phyloP scores from a whole-genome alignment of 1,140 invertebrate genomes.

The Platyura marginata region DNA sequence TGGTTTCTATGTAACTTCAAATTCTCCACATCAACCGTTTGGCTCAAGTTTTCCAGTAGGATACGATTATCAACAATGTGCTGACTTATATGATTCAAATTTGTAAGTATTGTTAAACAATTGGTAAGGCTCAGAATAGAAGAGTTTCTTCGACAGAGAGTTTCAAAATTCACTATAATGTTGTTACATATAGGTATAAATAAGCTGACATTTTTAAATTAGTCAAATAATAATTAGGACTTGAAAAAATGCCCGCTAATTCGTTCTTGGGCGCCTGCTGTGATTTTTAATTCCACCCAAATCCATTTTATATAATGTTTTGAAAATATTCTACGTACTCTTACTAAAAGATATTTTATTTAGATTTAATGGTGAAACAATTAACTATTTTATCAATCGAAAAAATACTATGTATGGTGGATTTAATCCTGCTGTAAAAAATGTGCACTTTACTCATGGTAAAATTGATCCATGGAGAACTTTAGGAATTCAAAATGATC shows the following conservation, averaged over 20 bases:
- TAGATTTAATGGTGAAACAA: conserved; percentile 28
- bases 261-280: too few relatives aligned
- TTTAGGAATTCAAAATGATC: conserved; percentile 31
- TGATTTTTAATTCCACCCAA: too few relatives aligned
- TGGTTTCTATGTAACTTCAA: conserved; percentile 61
- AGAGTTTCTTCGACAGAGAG: background rate
- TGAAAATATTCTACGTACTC: too few relatives aligned
- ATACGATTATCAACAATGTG: conserved; percentile 44
- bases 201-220: too few relatives aligned
- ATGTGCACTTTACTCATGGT: conserved; percentile 44
- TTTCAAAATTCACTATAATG: too few relatives aligned
- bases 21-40: conserved; percentile 39
- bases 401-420: conserved; percentile 42
- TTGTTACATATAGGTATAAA: too few relatives aligned
- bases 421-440: conserved; percentile 30
- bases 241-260: too few relatives aligned
- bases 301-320: too few relatives aligned
- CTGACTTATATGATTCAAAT: conserved; percentile 38
- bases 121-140: background rate
- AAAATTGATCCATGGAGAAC: conserved; percentile 43
- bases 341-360: too few relatives aligned
- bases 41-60: conserved; percentile 32
- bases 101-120: conserved; percentile 9
- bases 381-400: conserved; percentile 27
- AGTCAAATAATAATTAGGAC: too few relatives aligned